Evolutionary conservation across 1,140 invertebrate genomes (phyloP).

Genomic region (Drosophila kohkoa): DNA sequence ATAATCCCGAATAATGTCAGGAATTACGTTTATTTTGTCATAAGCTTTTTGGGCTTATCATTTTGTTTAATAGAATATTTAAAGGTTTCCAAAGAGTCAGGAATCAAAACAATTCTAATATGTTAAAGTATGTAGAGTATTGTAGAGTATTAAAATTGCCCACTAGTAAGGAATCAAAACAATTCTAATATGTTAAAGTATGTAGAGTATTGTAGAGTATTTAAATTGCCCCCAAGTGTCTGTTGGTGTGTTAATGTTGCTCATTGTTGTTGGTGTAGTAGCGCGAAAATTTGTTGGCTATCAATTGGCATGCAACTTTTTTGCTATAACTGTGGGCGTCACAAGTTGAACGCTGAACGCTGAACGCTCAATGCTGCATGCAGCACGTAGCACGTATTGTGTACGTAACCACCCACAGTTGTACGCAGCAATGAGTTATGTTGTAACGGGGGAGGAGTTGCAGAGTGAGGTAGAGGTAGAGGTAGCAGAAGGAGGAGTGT

Average conservation of each 20-base stretch:
- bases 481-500: background rate
- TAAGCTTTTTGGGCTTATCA: no score
- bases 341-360: conserved; percentile 25
- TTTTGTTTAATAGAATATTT: no score
- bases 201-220: conserved; percentile 23
- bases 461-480: background rate
- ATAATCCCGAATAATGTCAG: no score
- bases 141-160: conserved; percentile 27
- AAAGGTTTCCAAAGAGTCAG: no score
- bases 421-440: conserved; percentile 10
- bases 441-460: background rate
- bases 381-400: conserved; percentile 15
- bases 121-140: no score
- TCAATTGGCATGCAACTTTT: conserved; percentile 73
- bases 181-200: no score
- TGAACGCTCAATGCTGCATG: conserved; percentile 5
- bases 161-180: no score
- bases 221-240: conserved; percentile 22
- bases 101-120: no score
- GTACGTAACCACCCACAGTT: conserved; percentile 33
- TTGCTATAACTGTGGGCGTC: conserved; percentile 50
- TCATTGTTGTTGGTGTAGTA: conserved; percentile 19
- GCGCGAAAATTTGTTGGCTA: conserved; percentile 46
- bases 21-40: no score
- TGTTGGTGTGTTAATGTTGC: conserved; percentile 13